Base-by-base conservation (phyloP, 2,113 vertebrate species). In the Pluvianellus socialis region DNA sequence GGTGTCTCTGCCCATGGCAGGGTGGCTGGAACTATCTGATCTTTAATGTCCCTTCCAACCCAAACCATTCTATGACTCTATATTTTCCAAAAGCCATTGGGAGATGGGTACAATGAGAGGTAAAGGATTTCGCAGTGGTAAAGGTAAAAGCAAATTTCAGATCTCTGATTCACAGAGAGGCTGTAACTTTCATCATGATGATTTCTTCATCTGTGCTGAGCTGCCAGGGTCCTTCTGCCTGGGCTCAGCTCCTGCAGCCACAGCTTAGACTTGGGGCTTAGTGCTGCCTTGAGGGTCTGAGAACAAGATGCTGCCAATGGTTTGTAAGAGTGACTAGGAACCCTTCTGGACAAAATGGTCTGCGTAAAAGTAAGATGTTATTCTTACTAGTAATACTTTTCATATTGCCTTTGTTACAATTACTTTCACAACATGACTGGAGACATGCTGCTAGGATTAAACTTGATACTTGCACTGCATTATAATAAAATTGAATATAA, bases 391-490 rank as follows among this genome's bases (percentile, higher is more conserved):
- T 94, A 87, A 85, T 67, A 85, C 59, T 96, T 92, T 94, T 93
- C 85, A 63, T 87, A 90, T 95, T 93, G 77, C 93, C 85, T 86
- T 75, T 77, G 71, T 86, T 90, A 30, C 28, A 76, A 28, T 81
- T 67, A 77, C 90, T 92, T 86, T 95, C 84, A 83, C 96, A 92
- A 92, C 82, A 49, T 47, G 84, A 96, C 74, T 85, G 70, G 85
- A 96, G 88, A 89, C 77, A 22, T 74, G 77, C 59, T 94, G 95
- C 94, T 97, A 96, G 97, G 95, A 97, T 96, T 97, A 96, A 96
- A 90, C 94, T 86, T 50, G 75, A 91, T 94, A 79, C 87, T 93
- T 94, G 67, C 65, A 65, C 72, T 83, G 81, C 85, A 80, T 47
- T 96, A 73, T 94, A 86, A 79, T 67, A 93, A 79, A 94, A 92